These are phyloP conservation scores for Columba livia DNA, from an alignment of 2,113 vertebrate genomes.

Conservation along the genomic window DNA sequence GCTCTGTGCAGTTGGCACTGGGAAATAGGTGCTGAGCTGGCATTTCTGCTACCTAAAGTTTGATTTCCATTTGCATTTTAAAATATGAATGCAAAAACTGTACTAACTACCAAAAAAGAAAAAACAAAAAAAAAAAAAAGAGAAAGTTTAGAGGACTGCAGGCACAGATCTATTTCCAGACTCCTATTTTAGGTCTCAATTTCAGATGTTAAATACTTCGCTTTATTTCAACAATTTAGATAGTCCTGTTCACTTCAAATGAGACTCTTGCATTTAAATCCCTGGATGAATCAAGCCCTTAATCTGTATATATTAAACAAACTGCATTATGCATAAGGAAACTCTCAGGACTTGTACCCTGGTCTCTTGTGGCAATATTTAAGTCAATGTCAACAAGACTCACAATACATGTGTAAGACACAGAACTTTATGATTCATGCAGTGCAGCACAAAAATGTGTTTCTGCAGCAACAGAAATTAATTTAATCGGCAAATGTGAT, in stretches of 20 bases:
- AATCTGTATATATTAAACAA: not conserved
- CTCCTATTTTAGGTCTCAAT: not conserved
- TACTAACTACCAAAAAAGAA: too few relatives aligned
- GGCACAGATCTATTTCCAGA: not conserved
- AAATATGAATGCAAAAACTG: too few relatives aligned
- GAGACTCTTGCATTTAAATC: not conserved
- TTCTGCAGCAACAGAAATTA: conserved; percentile 14
- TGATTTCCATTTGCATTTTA: not conserved
- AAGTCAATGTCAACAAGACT: not conserved
- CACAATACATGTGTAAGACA: not conserved
- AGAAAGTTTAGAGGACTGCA: not conserved
- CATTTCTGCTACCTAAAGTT: not conserved
- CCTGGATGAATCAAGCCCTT: not conserved
- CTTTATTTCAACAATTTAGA: not conserved
- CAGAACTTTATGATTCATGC: not conserved
- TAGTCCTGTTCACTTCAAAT: not conserved
- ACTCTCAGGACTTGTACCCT: not conserved
- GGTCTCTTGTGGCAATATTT: not conserved
- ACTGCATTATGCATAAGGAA: not conserved
- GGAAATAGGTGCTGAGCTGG: not conserved
- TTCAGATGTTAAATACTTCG: not conserved
- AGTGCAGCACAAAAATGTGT: not conserved
- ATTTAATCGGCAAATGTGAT: not conserved
- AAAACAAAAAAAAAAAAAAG: too few relatives aligned
- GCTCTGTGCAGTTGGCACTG: not conserved